Conservation (phyloP, 2,888 invertebrate species). For the Leptopilina myrica region DNA sequence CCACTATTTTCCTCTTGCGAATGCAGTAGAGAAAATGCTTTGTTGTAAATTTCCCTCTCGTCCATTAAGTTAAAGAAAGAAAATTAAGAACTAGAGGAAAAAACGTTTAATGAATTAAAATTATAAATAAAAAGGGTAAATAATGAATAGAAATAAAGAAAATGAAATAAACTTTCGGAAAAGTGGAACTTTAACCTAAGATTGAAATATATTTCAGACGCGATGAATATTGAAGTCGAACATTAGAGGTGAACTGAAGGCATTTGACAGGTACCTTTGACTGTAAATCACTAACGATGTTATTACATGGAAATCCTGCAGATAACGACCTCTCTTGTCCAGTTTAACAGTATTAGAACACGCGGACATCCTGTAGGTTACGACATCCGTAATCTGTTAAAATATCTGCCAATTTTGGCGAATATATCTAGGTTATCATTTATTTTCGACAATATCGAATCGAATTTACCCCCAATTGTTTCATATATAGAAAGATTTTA, state of each 20-base stretch:
- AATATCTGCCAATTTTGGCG: background rate
- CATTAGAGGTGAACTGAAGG: background rate
- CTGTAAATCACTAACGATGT: slow-evolving; percentile 31
- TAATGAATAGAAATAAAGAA: too few relatives aligned
- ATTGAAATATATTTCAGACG: background rate
- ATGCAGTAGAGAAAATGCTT: slow-evolving; percentile 12
- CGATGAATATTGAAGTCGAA: background rate
- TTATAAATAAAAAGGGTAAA: too few relatives aligned
- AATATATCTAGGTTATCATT: background rate
- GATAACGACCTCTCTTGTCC: slow-evolving; percentile 25
- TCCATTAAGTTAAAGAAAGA: slow-evolving; percentile 12
- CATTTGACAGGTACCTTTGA: slow-evolving; percentile 29
- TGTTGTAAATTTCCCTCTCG: background rate
- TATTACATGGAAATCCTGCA: slow-evolving; percentile 37
- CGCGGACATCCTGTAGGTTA: slow-evolving; percentile 32
- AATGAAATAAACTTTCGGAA: background rate
- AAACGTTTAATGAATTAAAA: background rate
- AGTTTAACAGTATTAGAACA: slow-evolving; percentile 27
- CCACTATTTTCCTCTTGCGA: background rate
- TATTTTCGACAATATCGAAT: slow-evolving; percentile 16
- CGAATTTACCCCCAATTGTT: background rate
- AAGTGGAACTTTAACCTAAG: background rate
- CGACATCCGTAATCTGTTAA: slow-evolving; percentile 31
- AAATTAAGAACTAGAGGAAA: background rate
- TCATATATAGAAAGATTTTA: too few relatives aligned